Evolutionary conservation across 1,140 invertebrate species (phyloP).

Genomic region (Panulirus ornatus): DNA sequence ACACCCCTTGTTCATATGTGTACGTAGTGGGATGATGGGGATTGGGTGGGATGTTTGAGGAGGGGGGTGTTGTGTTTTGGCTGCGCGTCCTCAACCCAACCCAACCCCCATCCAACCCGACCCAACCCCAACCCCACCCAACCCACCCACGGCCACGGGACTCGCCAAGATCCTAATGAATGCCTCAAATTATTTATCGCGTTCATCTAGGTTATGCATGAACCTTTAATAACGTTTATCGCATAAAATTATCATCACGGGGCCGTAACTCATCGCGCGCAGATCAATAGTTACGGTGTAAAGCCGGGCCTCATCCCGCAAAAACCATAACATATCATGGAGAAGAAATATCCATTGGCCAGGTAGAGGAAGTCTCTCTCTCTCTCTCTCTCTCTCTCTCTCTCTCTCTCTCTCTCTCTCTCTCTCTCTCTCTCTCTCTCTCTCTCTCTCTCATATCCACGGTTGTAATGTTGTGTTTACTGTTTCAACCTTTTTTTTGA

Average conservation of each 20-base stretch:
- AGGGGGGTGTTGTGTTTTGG: too few relatives aligned
- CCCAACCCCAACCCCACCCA: background rate
- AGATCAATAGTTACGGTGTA: constrained; percentile 32
- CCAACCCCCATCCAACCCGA: background rate
- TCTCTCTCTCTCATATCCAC: background rate
- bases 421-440: background rate
- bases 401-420: background rate
- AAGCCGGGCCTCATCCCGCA: background rate
- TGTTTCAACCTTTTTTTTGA: too few relatives aligned
- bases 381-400: background rate
- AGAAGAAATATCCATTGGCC: background rate
- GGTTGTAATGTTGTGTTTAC: too few relatives aligned
- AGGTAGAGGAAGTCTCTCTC: background rate
- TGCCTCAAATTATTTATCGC: constrained; percentile 48
- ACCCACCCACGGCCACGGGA: background rate
- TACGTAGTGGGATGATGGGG: too few relatives aligned
- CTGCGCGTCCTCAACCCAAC: background rate
- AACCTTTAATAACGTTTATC: constrained; percentile 60
- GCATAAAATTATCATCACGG: constrained; percentile 51
- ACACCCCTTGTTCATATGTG: too few relatives aligned
- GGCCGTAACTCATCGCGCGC: constrained; percentile 22
- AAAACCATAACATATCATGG: background rate
- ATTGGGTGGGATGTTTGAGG: too few relatives aligned
- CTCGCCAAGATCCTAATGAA: constrained; percentile 28
- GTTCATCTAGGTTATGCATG: constrained; percentile 58